Evolutionary conservation across 2,797 vertebrate species (phyloP).

Genomic region (Discoglossus pictus): DNA sequence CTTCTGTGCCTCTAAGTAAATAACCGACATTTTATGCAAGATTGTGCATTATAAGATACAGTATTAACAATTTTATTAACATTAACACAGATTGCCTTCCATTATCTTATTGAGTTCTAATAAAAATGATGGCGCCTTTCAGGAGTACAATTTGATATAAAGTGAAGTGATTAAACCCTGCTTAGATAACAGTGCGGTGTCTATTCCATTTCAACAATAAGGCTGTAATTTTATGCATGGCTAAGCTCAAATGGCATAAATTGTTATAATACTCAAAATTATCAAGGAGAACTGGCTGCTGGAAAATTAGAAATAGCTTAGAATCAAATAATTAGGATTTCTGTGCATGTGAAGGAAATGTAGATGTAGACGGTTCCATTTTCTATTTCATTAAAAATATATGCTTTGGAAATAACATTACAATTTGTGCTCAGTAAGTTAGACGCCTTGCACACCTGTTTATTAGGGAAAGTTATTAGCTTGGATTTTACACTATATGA

Average conservation of each 20-base stretch:
- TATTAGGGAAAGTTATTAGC: slow-evolving; percentile 23
- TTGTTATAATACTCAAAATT: slow-evolving; percentile 79
- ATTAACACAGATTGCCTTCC: slow-evolving; percentile 78
- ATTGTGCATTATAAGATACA: slow-evolving; percentile 70
- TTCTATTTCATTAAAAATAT: slow-evolving; percentile 79
- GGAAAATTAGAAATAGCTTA: slow-evolving; percentile 77
- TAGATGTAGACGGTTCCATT: slow-evolving; percentile 68
- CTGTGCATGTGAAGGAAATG: slow-evolving; percentile 69
- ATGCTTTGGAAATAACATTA: slow-evolving; percentile 72
- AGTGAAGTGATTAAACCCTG: slow-evolving; percentile 78
- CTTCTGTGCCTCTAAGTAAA: slow-evolving; percentile 38
- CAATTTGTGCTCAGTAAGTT: slow-evolving; percentile 29
- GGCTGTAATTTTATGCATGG: slow-evolving; percentile 83
- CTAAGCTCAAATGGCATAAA: slow-evolving; percentile 81
- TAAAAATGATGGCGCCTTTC: slow-evolving; percentile 82
- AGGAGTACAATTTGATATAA: slow-evolving; percentile 81
- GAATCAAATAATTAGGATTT: slow-evolving; percentile 79
- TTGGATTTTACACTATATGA: background rate
- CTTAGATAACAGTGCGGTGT: slow-evolving; percentile 78
- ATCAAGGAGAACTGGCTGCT: slow-evolving; percentile 75
- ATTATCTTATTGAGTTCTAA: slow-evolving; percentile 81
- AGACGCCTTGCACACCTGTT: slow-evolving; percentile 32
- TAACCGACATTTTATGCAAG: slow-evolving; percentile 48
- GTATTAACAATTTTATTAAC: slow-evolving; percentile 79
- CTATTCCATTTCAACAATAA: slow-evolving; percentile 79